These are phyloP conservation scores for Eilema sororculum DNA, from an alignment of 2,888 invertebrate species.

Conservation along the genomic window DNA sequence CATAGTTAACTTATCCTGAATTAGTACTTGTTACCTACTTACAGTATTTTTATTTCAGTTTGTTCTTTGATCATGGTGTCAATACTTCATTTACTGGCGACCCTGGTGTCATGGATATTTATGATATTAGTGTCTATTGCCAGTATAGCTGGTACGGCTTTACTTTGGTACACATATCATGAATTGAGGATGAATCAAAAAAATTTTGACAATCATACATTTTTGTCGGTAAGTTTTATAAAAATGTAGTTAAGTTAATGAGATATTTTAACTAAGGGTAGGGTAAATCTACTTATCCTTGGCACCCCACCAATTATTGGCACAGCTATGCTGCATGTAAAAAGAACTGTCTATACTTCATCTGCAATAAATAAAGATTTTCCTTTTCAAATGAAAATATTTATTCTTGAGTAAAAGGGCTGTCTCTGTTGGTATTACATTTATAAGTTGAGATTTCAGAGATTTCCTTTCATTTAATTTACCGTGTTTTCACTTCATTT, in stretches of 20 bases:
- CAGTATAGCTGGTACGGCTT: slow-evolving; percentile 91
- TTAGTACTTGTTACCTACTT: background rate
- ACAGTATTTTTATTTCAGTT: slow-evolving; percentile 82
- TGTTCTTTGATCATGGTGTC: slow-evolving; percentile 94
- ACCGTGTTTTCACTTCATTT: too few species aligned
- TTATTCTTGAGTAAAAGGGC: too few species aligned
- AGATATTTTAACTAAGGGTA: background rate
- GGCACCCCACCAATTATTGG: too few species aligned
- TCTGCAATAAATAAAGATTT: too few species aligned
- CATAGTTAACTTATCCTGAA: background rate
- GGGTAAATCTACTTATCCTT: too few species aligned
- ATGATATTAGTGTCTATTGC: slow-evolving; percentile 93
- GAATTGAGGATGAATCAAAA: slow-evolving; percentile 89
- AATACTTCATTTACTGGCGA: slow-evolving; percentile 94
- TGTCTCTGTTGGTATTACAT: too few species aligned
- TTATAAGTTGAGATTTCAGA: too few species aligned
- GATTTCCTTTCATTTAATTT: too few species aligned
- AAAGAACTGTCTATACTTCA: too few species aligned
- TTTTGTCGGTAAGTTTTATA: slow-evolving; percentile 70
- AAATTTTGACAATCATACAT: slow-evolving; percentile 66
- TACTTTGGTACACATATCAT: slow-evolving; percentile 96
- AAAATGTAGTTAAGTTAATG: background rate
- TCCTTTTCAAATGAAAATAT: too few species aligned
- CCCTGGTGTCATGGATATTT: slow-evolving; percentile 95
- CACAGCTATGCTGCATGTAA: too few species aligned